Evolutionary conservation across 2,113 vertebrate genomes (phyloP).

Genomic region (Callopanchax toddi): DNA sequence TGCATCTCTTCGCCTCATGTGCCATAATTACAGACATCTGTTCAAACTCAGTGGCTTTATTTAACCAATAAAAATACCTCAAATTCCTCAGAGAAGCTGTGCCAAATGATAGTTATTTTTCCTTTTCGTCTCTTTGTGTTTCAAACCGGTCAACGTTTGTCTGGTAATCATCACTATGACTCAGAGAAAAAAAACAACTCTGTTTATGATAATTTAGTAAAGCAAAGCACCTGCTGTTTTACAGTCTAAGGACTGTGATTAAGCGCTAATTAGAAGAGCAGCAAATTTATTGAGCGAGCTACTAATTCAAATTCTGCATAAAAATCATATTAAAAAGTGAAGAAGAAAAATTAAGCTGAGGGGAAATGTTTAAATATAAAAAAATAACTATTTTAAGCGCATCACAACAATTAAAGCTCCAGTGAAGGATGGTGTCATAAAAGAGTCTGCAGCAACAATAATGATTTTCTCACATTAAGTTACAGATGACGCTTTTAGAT

Average conservation of each 20-base stretch:
- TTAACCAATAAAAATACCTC: conserved; percentile 39
- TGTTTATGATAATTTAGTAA: neutral
- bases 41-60: conserved; percentile 39
- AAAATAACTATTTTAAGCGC: too few relatives aligned
- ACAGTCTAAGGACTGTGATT: neutral
- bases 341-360: too few relatives aligned
- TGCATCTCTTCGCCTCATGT: conserved; percentile 15
- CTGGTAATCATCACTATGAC: conserved; percentile 17
- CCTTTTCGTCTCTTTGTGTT: conserved; percentile 35
- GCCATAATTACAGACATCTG: conserved; percentile 59
- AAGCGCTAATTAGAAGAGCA: neutral
- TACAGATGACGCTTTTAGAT: conserved; percentile 4
- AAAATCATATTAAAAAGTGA: too few relatives aligned
- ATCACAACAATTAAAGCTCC: too few relatives aligned
- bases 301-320: too few relatives aligned
- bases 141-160: conserved; percentile 10
- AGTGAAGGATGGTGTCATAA: too few relatives aligned
- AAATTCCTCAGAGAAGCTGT: neutral
- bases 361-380: too few relatives aligned
- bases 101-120: conserved; percentile 35
- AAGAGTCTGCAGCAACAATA: too few relatives aligned
- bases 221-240: conserved; percentile 22
- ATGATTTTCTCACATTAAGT: conserved; percentile 24
- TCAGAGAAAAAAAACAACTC: conserved; percentile 29
- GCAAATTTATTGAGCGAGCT: too few relatives aligned